These are phyloP conservation scores for Drosophila fulvimacula DNA, from an alignment of 2,888 invertebrate species.

Conservation along the genomic window DNA sequence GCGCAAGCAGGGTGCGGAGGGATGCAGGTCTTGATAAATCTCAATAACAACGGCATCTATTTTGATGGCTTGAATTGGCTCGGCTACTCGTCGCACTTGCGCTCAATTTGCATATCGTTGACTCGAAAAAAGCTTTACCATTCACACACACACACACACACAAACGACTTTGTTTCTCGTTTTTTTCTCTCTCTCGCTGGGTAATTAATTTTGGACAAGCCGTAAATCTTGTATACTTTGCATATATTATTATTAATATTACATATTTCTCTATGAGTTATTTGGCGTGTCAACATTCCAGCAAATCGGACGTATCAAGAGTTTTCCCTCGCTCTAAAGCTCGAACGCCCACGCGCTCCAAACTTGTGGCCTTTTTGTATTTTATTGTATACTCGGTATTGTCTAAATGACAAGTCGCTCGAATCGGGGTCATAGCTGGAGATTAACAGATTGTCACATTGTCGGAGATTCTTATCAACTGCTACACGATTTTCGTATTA, in stretches of 20 bases:
- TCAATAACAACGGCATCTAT: slow-evolving; percentile 55
- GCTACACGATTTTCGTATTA: slow-evolving; percentile 73
- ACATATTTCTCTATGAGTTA: slow-evolving; percentile 70
- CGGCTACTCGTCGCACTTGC: slow-evolving; percentile 57
- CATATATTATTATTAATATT: slow-evolving; percentile 66
- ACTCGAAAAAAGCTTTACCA: slow-evolving; percentile 44
- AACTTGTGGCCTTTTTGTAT: slow-evolving; percentile 41
- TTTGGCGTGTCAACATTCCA: slow-evolving; percentile 67
- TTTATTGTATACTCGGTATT: background rate
- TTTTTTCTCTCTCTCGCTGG: slow-evolving; percentile 33
- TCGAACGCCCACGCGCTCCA: slow-evolving; percentile 55
- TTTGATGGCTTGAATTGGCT: slow-evolving; percentile 34
- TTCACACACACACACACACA: slow-evolving; percentile 37
- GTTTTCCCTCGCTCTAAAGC: slow-evolving; percentile 31
- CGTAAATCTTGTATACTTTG: slow-evolving; percentile 74
- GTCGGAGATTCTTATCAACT: slow-evolving; percentile 70
- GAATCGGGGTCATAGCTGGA: slow-evolving; percentile 66
- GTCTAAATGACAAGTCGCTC: slow-evolving; percentile 53
- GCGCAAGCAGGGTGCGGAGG: background rate
- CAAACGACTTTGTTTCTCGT: slow-evolving; percentile 21
- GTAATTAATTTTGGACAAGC: slow-evolving; percentile 74
- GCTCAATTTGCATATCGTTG: slow-evolving; percentile 56
- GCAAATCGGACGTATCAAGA: slow-evolving; percentile 52
- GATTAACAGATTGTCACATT: slow-evolving; percentile 73
- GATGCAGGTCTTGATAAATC: slow-evolving; percentile 56